Evolutionary conservation across 2,797 vertebrate species (phyloP).

Genomic region (Rhinogobio ventralis): DNA sequence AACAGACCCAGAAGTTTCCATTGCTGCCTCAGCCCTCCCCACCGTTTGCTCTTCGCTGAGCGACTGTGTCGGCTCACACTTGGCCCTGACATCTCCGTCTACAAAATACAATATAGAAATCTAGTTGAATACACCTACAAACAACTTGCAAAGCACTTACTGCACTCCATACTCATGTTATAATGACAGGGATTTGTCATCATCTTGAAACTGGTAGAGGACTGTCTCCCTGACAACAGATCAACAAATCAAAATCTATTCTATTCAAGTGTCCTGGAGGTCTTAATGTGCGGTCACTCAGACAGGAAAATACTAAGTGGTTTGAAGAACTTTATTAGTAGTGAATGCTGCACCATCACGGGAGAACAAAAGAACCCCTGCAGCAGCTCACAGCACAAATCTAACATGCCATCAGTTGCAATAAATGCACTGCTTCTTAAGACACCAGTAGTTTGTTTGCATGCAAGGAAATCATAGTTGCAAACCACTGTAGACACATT

Average conservation of each 20-base stretch:
- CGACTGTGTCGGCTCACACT: constrained; percentile 29
- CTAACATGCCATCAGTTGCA: constrained; percentile 4
- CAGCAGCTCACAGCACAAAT: not conserved
- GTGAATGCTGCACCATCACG: too few relatives aligned
- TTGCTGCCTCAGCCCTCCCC: constrained; percentile 80
- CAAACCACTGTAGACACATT: not conserved
- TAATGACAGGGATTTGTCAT: not conserved
- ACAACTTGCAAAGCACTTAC: not conserved
- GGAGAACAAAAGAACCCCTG: not conserved
- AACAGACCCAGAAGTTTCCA: constrained; percentile 87
- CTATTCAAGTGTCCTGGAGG: constrained; percentile 5
- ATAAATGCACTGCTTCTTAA: not conserved
- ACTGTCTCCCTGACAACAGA: constrained; percentile 56
- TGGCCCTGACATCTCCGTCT: constrained; percentile 65
- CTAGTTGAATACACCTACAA: not conserved
- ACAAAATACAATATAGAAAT: not conserved
- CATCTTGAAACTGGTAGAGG: not conserved
- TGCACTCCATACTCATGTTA: constrained; percentile 1
- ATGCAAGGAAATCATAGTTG: not conserved
- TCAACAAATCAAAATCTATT: constrained; percentile 28
- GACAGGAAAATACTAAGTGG: not conserved
- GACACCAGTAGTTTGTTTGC: not conserved
- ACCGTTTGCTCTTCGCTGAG: constrained; percentile 65
- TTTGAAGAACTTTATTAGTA: not conserved
- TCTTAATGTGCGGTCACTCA: not conserved